phyloP scores from a whole-genome alignment of 2,797 vertebrate species.

The Sarcophilus harrisii region DNA sequence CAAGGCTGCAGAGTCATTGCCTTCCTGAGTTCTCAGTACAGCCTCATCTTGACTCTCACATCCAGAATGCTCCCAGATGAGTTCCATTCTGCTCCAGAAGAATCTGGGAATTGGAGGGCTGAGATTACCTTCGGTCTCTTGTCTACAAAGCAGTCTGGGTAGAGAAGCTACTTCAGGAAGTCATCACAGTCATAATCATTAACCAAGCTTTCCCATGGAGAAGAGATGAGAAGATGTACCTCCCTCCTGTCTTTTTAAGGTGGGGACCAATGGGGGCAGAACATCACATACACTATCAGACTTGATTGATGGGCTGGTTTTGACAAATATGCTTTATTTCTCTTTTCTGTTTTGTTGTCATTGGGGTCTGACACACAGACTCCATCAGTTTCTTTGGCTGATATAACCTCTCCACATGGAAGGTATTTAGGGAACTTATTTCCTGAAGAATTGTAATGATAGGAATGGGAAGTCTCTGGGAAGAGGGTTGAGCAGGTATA shows the following conservation, averaged over 20 bases:
- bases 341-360: not conserved
- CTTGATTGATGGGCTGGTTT: not conserved
- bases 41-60: not conserved
- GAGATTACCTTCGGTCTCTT: not conserved
- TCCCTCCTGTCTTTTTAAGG: not conserved
- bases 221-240: not conserved
- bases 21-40: not conserved
- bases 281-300: not conserved
- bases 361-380: not conserved
- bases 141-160: not conserved
- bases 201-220: not conserved
- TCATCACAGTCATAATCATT: not conserved
- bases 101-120: not conserved
- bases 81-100: not conserved
- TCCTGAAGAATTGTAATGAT: not conserved
- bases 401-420: not conserved
- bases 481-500: not conserved
- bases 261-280: not conserved
- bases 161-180: not conserved
- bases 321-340: not conserved
- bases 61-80: too few species aligned
- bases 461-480: not conserved
- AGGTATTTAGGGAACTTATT: not conserved
- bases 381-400: not conserved
- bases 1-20: not conserved